Evolutionary conservation across 1,140 invertebrate species (phyloP), one percentile per base, ranked within the genome.

Genomic region (Drosophila funebris): DNA sequence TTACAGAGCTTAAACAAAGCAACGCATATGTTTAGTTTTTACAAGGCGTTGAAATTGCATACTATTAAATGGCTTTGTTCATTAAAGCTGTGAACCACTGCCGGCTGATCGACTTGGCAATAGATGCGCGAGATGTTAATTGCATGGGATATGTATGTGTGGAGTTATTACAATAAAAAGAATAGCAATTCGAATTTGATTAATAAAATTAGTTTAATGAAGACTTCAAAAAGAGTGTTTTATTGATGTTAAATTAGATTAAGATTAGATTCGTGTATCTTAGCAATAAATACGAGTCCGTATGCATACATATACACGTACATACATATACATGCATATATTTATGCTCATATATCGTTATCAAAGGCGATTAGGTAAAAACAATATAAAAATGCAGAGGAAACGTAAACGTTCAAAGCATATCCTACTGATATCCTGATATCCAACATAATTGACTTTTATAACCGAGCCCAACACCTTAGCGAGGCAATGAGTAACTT

Each of bases 401-500:
- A 39, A 37, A 56, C 41, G 41, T 56, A 57, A 67, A 52, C 24
- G 36, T 50, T 52, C 44, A n/a, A 52, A 43, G 64, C 43, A 52
- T 60, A 58, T 57, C 53, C 52, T 57, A 57, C 56, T 60, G 41
- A 69, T 53, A 68, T 68, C 57, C 44, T 27, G 44, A 48, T 48
- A 48, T 43, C 48, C 48, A 69, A 33, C 58, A 69, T 69, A 69
- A 69, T 54, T 69, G 48, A 62, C 66, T 69, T 62, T 74, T 70
- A 69, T 69, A 74, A 58, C 58, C 60, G 66, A 63, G 63, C 39
- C 58, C 66, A 63, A 74, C 66, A 74, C 71, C 71, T 70, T 68
- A 62, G 52, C 44, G 58, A 70, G 36, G 43, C 63, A 68, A 68
- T 63, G 70, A 73, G 63, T 60, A 53, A 60, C 46, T 69, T 62